Conservation (phyloP, 2,888 invertebrate species). For the Kuschelorhynchus macadamiae region DNA sequence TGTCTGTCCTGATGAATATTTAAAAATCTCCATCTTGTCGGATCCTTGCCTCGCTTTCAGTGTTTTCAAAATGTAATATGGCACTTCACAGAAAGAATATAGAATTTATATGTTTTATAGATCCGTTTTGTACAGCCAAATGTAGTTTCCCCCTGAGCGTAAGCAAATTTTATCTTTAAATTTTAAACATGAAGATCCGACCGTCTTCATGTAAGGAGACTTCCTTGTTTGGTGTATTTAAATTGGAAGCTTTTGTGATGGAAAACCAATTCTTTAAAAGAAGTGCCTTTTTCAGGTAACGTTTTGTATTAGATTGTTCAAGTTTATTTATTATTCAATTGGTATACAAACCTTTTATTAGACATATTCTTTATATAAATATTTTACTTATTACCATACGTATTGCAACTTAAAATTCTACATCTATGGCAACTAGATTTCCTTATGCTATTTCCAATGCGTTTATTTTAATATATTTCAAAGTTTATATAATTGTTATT, state of each 20-base stretch:
- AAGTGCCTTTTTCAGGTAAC: slow-evolving; percentile 25
- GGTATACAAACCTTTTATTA: too few relatives aligned
- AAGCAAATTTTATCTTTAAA: slow-evolving; percentile 51
- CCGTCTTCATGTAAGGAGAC: slow-evolving; percentile 36
- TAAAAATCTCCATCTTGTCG: slow-evolving; percentile 63
- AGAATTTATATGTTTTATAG: slow-evolving; percentile 64
- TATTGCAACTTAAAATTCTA: too few relatives aligned
- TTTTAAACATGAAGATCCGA: slow-evolving; percentile 48
- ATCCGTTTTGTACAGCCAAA: slow-evolving; percentile 59
- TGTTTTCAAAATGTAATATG: slow-evolving; percentile 60
- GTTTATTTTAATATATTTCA: too few relatives aligned
- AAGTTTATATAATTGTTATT: too few relatives aligned
- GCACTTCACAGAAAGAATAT: slow-evolving; percentile 64
- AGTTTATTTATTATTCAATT: too few relatives aligned
- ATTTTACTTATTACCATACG: too few relatives aligned
- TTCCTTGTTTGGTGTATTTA: slow-evolving; percentile 34
- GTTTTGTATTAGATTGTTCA: too few relatives aligned
- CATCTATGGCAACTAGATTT: too few relatives aligned
- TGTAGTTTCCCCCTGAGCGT: slow-evolving; percentile 54
- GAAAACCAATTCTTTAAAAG: slow-evolving; percentile 34
- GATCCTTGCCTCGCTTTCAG: slow-evolving; percentile 59
- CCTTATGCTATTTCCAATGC: too few relatives aligned
- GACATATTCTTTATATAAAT: too few relatives aligned
- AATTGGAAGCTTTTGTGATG: slow-evolving; percentile 46
- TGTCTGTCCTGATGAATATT: slow-evolving; percentile 67